Evolutionary conservation across 2,113 vertebrate species (phyloP).

Genomic region (Oryzias melastigma): DNA sequence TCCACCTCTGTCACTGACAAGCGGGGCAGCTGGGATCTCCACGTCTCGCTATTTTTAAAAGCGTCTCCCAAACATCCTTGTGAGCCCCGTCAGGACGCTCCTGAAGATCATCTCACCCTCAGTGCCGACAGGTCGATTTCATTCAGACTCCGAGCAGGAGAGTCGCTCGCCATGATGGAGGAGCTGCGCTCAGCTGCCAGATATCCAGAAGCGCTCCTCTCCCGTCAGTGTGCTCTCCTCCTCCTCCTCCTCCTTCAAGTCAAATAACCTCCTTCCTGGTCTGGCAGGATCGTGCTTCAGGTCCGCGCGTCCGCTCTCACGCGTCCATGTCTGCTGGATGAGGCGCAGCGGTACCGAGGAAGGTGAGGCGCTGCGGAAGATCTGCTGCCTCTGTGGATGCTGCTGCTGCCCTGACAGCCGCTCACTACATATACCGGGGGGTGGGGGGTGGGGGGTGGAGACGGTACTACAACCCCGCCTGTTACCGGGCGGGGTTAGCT

Average conservation of each 20-base stretch:
- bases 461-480: constrained; percentile 38
- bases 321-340: constrained; percentile 50
- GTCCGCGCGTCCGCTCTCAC: constrained; percentile 17
- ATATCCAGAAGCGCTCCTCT: constrained; percentile 50
- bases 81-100: constrained; percentile 40
- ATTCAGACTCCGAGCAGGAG: constrained; percentile 89
- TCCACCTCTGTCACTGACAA: too few species aligned
- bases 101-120: constrained; percentile 78
- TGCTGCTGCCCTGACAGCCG: constrained; percentile 52
- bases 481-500: constrained; percentile 41
- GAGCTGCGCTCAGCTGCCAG: constrained; percentile 35
- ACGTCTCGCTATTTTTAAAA: constrained; percentile 44
- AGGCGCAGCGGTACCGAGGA: neutral
- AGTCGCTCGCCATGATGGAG: constrained; percentile 91
- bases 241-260: constrained; percentile 14
- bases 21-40: too few species aligned
- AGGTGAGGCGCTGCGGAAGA: constrained; percentile 19
- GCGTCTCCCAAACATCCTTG: constrained; percentile 34
- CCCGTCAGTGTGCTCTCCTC: constrained; percentile 28
- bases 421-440: constrained; percentile 17
- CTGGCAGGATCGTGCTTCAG: constrained; percentile 16
- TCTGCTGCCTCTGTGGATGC: neutral
- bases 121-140: constrained; percentile 91
- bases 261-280: constrained; percentile 6
- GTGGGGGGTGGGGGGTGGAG: constrained; percentile 6